Percentiles rank a stretch among this genome's conserved stretches.
phyloP scores from a whole-genome alignment of 1,140 invertebrate species.

The Plectrocnemia conspersa region DNA sequence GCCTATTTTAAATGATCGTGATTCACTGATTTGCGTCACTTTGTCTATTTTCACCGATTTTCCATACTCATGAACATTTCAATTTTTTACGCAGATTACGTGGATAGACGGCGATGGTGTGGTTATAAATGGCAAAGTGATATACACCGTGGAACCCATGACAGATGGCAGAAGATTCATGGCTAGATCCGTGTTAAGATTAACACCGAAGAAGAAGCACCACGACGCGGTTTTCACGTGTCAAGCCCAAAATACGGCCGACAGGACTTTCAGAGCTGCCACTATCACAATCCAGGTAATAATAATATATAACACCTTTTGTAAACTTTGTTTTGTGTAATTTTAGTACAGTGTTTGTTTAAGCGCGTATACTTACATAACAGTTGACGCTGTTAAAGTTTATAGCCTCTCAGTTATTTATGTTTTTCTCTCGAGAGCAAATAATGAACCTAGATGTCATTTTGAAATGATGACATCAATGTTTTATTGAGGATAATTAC shows the following conservation, averaged over 20 bases:
- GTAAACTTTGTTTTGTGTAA: too few species aligned
- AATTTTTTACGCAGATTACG: slow-evolving; percentile 76
- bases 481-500: too few species aligned
- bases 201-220: slow-evolving; percentile 79
- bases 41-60: too few species aligned
- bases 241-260: slow-evolving; percentile 82
- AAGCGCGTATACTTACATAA: background rate
- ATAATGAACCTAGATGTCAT: too few species aligned
- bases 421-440: too few species aligned
- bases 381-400: background rate
- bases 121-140: slow-evolving; percentile 70
- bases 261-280: slow-evolving; percentile 72
- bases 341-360: background rate
- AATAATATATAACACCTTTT: too few species aligned
- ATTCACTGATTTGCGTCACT: too few species aligned
- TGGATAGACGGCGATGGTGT: slow-evolving; percentile 88
- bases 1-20: too few species aligned
- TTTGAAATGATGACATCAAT: too few species aligned
- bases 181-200: slow-evolving; percentile 76
- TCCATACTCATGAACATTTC: too few species aligned
- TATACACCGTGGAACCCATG: slow-evolving; percentile 67
- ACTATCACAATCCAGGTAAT: slow-evolving; percentile 72
- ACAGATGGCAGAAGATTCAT: slow-evolving; percentile 75
- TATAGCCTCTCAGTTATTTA: background rate
- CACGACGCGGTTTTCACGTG: slow-evolving; percentile 89